Base-by-base conservation (phyloP, 2,113 vertebrate species). In the Rhadina sibilatrix region DNA sequence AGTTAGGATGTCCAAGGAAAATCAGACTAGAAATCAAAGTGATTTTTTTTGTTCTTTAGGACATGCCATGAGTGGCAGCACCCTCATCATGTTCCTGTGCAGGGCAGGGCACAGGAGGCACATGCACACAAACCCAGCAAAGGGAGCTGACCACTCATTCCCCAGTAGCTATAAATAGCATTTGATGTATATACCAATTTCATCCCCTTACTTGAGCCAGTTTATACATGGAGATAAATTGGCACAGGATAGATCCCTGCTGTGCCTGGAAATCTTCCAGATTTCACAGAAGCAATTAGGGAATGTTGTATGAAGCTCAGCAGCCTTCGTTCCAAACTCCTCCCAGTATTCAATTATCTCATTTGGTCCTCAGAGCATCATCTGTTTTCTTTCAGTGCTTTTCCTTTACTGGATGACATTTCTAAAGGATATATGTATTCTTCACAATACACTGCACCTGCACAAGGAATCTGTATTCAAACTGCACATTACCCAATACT, bases 71-170 rank as follows among this genome's bases (percentile, higher is more conserved):
- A 38, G 40, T 5, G 3, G 47, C 8, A 49, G 14, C 52, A 17
- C 16, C 22, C 28, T 33, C 27, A 1, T 5, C 18, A 9, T 2
- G 54, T 23, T 60, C 57, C 82, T 38, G 50, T 5, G 22, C 63
- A 24, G 2, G 31, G 66, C 50, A 64, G 86, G 72, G 49, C 56
- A 83, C n/a, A 21, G 44, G 18, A 88, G 30, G 57, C 68, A 31
- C 0, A 0, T 1, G 7, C 15, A 40, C 50, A 35, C 23, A 59
- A 79, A 47, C 21, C 31, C 56, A 60, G 3, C 0, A 0, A 9
- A 33, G n/a, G 35, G 42, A 86, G 47, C 4, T 21, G 74, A 15
- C 12, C 35, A 2, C 25, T 38, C 53, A 1, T 13, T 19, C 44
- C 53, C 25, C 12, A 21, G 33, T 1, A 42, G 49, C 47, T 57